phyloP scores from a whole-genome alignment of 2,113 vertebrate genomes.

The Butorides virescens region DNA sequence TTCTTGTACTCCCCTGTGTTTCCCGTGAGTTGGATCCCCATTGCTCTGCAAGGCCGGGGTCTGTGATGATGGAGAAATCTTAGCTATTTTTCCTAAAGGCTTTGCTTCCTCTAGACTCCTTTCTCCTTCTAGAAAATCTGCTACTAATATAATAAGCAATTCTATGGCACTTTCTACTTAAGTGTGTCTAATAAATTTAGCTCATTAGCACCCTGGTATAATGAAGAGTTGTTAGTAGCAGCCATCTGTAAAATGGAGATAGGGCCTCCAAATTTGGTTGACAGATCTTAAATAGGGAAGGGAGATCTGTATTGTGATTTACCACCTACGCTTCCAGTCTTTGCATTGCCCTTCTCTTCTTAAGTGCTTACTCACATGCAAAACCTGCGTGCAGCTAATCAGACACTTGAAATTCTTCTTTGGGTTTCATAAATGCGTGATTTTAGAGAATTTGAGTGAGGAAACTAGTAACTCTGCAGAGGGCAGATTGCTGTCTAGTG shows the following conservation, averaged over 20 bases:
- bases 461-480: not conserved
- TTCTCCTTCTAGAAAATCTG: not conserved
- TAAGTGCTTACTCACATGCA: not conserved
- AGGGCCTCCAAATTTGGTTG: not conserved
- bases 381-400: not conserved
- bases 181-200: not conserved
- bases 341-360: fast-evolving
- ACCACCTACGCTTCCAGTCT: not conserved
- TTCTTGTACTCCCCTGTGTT: not conserved
- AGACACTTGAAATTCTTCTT: not conserved
- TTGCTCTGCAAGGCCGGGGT: not conserved
- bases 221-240: not conserved
- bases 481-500: not conserved
- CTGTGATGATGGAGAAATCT: not conserved
- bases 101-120: not conserved
- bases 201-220: not conserved
- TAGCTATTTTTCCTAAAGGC: not conserved
- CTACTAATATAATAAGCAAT: not conserved
- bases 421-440: not conserved
- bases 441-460: not conserved
- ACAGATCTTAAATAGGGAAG: not conserved
- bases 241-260: not conserved
- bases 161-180: not conserved
- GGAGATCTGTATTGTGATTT: not conserved
- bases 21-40: not conserved